Base-by-base conservation (phyloP, 2,797 vertebrate species). In the Pipistrellus kuhlii region DNA sequence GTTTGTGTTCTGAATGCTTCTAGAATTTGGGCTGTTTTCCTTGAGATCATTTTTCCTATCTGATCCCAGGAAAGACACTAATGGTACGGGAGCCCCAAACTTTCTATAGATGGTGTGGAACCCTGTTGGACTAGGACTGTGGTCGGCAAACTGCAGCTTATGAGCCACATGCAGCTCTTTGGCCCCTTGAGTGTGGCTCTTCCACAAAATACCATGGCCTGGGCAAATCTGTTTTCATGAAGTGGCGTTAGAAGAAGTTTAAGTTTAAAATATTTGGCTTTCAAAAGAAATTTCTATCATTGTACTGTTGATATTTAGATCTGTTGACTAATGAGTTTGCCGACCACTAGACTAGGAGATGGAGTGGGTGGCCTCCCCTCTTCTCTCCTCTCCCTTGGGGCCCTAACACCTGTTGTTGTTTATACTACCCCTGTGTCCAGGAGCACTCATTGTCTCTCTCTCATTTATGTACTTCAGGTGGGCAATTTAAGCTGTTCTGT, bases 1-100 rank as follows among this genome's bases (percentile, higher is more conserved):
- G 83, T n/a, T 69, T 94, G 55, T 78, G n/a, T 87, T 95, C 55
- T 83, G 57, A 75, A 62, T 68, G 46, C 81, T 88, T 95, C 83
- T 90, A 66, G 83, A 94, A 80, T 18, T 72, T 51, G 11, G 38
- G 10, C 66, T 66, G 2, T 75, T 53, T 90, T 59, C 35, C 35
- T 84, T 69, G 82, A 88, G n/a, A 30, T 78, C 32, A 44, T 57
- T 55, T 55, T 87, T 15, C 15, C 51, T 30, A 91, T 32, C 35
- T 13, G 75, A 94, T n/a, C 62, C 38, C 53, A 53, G 38, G 32
- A 44, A 83, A 48, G 32, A 88, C 6, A 57, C 18, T 21, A 68
- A 72, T 68, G 32, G 15, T 41, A 25, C 2, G 14, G 48, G 27
- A 73, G 8, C 27, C 23, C 38, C 35, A 35, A 72, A 83, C 23